phyloP scores from a whole-genome alignment of 2,113 vertebrate genomes.

The Isurus oxyrinchus region DNA sequence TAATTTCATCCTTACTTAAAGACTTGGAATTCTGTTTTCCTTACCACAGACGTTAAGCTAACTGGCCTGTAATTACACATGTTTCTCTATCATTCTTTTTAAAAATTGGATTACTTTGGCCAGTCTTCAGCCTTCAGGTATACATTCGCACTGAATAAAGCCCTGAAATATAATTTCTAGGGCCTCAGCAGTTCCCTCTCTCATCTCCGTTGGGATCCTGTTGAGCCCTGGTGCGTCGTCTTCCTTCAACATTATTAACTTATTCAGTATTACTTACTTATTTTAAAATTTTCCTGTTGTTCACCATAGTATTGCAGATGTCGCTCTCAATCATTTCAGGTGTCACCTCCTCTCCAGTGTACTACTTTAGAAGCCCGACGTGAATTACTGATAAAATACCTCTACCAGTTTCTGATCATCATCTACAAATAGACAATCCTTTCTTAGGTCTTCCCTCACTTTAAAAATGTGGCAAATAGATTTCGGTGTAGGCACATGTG shows the following conservation, averaged over 20 bases:
- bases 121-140: background rate
- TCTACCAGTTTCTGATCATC: background rate
- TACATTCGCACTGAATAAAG: background rate
- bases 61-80: background rate
- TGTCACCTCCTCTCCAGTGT: background rate
- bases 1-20: no score
- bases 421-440: background rate
- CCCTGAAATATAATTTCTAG: background rate
- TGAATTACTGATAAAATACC: background rate
- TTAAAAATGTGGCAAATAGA: background rate
- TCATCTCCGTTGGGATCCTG: background rate
- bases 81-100: background rate
- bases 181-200: background rate
- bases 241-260: background rate
- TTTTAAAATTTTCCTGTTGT: background rate
- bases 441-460: background rate
- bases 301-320: background rate
- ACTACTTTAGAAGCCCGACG: background rate
- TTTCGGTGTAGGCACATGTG: background rate
- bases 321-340: background rate
- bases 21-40: background rate
- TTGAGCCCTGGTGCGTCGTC: background rate
- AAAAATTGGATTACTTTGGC: background rate
- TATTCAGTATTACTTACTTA: background rate
- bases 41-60: background rate